Evolutionary conservation across 2,888 invertebrate species (phyloP), one percentile per base, ranked within the genome.

Genomic region (Standfussiana lucernea): DNA sequence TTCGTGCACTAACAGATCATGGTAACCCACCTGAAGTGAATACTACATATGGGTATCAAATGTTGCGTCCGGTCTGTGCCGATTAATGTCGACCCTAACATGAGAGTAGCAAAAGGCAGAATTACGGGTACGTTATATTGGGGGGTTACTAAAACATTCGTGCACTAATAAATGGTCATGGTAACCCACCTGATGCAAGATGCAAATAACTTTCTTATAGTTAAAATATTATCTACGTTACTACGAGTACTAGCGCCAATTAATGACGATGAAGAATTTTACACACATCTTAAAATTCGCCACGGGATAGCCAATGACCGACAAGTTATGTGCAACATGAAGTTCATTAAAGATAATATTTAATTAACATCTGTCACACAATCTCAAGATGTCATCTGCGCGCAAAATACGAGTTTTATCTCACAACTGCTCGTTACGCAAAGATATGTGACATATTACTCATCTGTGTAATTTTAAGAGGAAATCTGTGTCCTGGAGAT

Each of bases 311-410:
- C 61, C 11, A 76, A 65, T 72, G 59, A 77, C 82, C 72, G 68
- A 24, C 24, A 56, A 50, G 32, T 15, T 70, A 66, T 66, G 37
- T 37, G 1, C 42, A 61, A 53, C 47, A 42, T 75, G 47, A 67
- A 72, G 28, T 62, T 82, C 45, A 59, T 77, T 73, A 70, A 15
- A 28, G 21, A 73, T 45, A 50, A n/a, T 59, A 77, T 72, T 70
- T 70, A 56, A 81, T 77, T 56, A 74, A 10, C 45, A 56, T 69
- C 28, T 56, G 62, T 45, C 42, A 67, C 15, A 7, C 35, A 28
- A 62, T 53, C 70, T 73, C n/a, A 0, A 50, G 35, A 59, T 53
- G 56, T 56, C 67, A 68, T 59, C 56, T 50, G 35, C 10, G 47
- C 56, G n/a, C 7, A 40, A 65, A 28, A 45, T 50, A 18, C 37